Conservation (phyloP, 2,797 vertebrate genomes). For the Myotis planiceps region DNA sequence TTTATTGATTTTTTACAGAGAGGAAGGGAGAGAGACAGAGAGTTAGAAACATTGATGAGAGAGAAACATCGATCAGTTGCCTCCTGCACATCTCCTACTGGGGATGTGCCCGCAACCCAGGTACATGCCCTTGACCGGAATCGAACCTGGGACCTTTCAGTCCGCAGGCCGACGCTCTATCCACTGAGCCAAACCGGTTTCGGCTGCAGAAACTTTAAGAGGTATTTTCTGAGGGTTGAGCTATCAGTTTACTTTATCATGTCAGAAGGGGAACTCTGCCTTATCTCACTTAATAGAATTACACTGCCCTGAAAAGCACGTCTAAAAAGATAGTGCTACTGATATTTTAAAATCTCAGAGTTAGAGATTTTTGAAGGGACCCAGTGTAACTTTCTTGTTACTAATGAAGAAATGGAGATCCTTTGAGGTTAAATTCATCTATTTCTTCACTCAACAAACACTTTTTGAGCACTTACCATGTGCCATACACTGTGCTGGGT, state of each 20-base stretch:
- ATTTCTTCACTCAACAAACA: not conserved
- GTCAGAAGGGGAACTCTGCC: not conserved
- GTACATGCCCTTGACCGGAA: too few relatives aligned
- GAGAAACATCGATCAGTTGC: too few relatives aligned
- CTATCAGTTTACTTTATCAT: not conserved
- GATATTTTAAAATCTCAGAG: conserved; percentile 3
- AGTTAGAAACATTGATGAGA: too few relatives aligned
- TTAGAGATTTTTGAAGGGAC: not conserved
- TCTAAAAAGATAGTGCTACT: not conserved
- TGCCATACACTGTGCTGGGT: not conserved
- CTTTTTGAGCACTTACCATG: not conserved
- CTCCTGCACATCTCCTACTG: too few relatives aligned
- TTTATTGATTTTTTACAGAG: too few relatives aligned
- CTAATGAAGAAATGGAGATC: not conserved
- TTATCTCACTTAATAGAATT: not conserved
- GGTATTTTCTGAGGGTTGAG: not conserved
- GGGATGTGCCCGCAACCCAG: too few relatives aligned
- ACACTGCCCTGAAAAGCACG: not conserved
- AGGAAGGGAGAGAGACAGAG: too few relatives aligned
- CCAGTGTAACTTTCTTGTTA: not conserved
- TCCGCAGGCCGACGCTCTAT: too few relatives aligned
- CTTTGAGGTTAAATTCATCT: not conserved
- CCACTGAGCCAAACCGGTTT: too few relatives aligned
- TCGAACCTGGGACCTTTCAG: too few relatives aligned
- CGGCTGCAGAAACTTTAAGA: not conserved